phyloP scores from a whole-genome alignment of 1,140 invertebrate genomes.

The Halyomorpha halys region DNA sequence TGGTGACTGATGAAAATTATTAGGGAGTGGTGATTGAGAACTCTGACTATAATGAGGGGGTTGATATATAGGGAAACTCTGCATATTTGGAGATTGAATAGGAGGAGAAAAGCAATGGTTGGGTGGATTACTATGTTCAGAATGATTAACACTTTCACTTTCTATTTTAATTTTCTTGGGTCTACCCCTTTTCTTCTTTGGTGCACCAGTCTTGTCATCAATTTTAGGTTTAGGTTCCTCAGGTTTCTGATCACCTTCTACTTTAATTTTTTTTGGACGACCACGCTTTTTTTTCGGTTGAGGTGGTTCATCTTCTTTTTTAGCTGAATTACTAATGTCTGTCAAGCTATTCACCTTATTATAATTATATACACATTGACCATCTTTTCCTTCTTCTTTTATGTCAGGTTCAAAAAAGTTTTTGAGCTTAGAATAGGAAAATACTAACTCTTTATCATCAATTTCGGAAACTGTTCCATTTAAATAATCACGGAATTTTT shows the following conservation, averaged over 20 bases:
- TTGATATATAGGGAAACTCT: slow-evolving; percentile 38
- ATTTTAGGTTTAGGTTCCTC: slow-evolving; percentile 27
- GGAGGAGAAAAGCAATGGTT: slow-evolving; percentile 46
- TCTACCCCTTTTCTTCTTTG: slow-evolving; percentile 45
- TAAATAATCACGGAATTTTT: slow-evolving; percentile 90
- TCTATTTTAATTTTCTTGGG: slow-evolving; percentile 74
- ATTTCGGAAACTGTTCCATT: slow-evolving; percentile 77
- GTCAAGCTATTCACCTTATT: slow-evolving; percentile 33
- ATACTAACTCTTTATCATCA: slow-evolving; percentile 85
- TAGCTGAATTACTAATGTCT: slow-evolving; percentile 40
- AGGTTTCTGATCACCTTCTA: slow-evolving; percentile 34
- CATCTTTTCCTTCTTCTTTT: slow-evolving; percentile 35
- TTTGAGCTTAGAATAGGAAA: slow-evolving; percentile 65
- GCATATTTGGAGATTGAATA: slow-evolving; percentile 41
- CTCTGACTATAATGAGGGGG: slow-evolving; percentile 34
- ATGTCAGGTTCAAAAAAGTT: slow-evolving; percentile 33
- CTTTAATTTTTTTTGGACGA: slow-evolving; percentile 69
- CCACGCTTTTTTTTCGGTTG: slow-evolving; percentile 75
- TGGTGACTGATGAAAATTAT: slow-evolving; percentile 33
- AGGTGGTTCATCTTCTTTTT: slow-evolving; percentile 29
- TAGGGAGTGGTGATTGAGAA: slow-evolving; percentile 33
- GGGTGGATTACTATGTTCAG: slow-evolving; percentile 32
- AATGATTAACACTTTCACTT: slow-evolving; percentile 38
- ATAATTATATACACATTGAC: slow-evolving; percentile 27
- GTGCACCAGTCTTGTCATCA: slow-evolving; percentile 23